These are phyloP conservation scores for Cryptotis parvus DNA, from an alignment of 2,113 vertebrate genomes.

Conservation along the genomic window DNA sequence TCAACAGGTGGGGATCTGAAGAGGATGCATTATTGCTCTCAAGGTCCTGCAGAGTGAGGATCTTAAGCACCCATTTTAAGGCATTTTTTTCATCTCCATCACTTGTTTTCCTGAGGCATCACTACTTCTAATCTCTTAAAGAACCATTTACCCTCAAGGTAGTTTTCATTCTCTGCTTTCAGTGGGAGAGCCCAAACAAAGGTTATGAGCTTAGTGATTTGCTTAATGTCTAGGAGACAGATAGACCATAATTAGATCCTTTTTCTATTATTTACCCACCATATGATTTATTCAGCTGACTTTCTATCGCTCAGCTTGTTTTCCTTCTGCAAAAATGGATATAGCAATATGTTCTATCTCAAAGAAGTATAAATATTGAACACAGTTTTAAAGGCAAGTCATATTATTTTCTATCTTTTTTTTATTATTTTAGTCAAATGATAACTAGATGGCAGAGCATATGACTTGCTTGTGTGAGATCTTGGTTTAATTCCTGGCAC, in stretches of 20 bases:
- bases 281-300: background rate
- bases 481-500: too few relatives aligned
- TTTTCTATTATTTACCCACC: background rate
- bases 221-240: background rate
- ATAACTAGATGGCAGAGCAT: too few relatives aligned
- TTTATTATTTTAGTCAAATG: too few relatives aligned
- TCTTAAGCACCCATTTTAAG: background rate
- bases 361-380: background rate
- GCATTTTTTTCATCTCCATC: background rate
- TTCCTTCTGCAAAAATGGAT: background rate
- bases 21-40: background rate
- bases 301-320: background rate
- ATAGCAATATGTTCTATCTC: background rate
- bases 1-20: background rate
- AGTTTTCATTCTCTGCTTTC: background rate
- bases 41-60: background rate
- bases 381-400: background rate
- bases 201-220: background rate
- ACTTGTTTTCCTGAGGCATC: background rate
- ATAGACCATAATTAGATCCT: background rate
- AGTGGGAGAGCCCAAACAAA: background rate
- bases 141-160: background rate
- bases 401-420: background rate
- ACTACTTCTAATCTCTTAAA: background rate
- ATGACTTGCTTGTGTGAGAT: too few relatives aligned